Base-by-base conservation (phyloP, 1,140 invertebrate genomes). In the Pissodes strobi region DNA sequence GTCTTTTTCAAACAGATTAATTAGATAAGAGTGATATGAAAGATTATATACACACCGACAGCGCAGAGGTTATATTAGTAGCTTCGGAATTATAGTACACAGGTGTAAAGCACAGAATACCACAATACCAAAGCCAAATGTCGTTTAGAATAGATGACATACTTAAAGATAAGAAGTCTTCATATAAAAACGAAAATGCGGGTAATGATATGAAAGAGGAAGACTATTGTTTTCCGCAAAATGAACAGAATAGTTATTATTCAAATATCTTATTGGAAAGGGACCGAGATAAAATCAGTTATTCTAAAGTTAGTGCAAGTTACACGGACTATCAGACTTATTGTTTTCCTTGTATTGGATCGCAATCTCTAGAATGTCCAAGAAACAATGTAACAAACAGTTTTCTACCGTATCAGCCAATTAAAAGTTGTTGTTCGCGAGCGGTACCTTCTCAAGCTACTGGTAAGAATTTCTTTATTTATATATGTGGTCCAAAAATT, bases 91-190 rank as follows among this genome's bases (percentile, higher is more conserved):
- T 52, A 52, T 34, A 21, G 17, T n/a, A n/a, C 21, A 52, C 25
- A 17, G 17, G 3, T 6, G 8, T n/a, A n/a, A n/a, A 12, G 23
- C n/a, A 25, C 9, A 12, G 23, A 22, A 49, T 49, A 21, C 17
- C 2, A 55, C 19, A 12, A 4, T 39, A 38, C 22, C 18, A 48
- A 25, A 9, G 3, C 6, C 48, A 19, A 4, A 64, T 64, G 62
- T 64, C 62, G 13, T 64, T 64, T 23, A 52, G 62, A 48, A 64
- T 64, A n/a, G 62, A 56, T 8, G 62, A 64, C 15, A 57, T 64
- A 17, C 49, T 64, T 39, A 57, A 57, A 49, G 49, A 64, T n/a
- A 25, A 38, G 5, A 37, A 27, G 17, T 23, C 4, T 25, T 27
- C 51, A 17, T 53, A 2, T 21, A 53, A 53, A n/a, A 30, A 37